phyloP scores from a whole-genome alignment of 2,113 vertebrate species.

The Bombycilla garrulus region DNA sequence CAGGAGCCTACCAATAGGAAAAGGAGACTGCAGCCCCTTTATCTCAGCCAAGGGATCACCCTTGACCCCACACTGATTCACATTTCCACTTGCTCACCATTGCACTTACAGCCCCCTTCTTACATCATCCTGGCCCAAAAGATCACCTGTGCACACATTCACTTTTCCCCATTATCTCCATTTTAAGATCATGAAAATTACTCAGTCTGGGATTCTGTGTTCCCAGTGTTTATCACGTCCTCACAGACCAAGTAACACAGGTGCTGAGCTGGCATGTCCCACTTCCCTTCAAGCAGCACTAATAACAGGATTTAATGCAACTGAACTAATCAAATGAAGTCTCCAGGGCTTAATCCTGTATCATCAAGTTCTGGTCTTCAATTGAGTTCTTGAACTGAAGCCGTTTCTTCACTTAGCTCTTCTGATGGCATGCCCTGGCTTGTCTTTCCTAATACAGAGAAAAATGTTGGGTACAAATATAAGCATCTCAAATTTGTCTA shows the following conservation, averaged over 20 bases:
- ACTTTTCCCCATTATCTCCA: not conserved
- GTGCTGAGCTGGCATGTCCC: not conserved
- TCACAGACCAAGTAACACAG: not conserved
- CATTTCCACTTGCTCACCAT: not conserved
- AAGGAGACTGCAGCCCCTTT: not conserved
- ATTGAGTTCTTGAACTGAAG: not conserved
- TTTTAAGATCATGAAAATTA: not conserved
- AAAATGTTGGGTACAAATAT: not conserved
- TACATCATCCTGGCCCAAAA: not conserved
- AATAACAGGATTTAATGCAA: not conserved
- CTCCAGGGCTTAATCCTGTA: not conserved
- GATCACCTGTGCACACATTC: not conserved
- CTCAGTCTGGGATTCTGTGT: not conserved
- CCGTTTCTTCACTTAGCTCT: not conserved
- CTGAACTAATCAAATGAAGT: not conserved
- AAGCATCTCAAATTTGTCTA: not conserved
- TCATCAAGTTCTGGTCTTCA: not conserved
- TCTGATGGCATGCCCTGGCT: not conserved
- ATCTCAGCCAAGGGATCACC: not conserved
- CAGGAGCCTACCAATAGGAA: not conserved
- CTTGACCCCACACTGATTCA: not conserved
- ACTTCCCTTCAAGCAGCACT: not conserved
- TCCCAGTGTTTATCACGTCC: not conserved
- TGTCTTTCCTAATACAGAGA: not conserved
- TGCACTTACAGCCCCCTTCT: not conserved